A percentile compares a stretch with the other conserved stretches of the same genome.
These are phyloP conservation scores for Scaptomyza montana DNA, from an alignment of 1,140 invertebrate species.

Conservation along the genomic window DNA sequence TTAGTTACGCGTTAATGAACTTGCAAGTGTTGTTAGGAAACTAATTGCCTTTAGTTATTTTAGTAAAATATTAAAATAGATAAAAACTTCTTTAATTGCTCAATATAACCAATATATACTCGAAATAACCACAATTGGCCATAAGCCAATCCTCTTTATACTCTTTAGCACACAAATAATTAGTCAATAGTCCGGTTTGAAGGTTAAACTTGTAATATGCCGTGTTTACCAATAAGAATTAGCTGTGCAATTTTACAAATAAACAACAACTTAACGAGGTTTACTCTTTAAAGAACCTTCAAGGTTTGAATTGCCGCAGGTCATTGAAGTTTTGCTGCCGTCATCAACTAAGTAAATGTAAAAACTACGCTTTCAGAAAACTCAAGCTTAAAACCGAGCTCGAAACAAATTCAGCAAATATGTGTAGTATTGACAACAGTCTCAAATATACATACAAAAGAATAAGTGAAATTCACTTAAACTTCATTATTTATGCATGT, in stretches of 20 bases:
- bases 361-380: constrained; percentile 28
- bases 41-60: not conserved
- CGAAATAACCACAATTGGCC: not conserved
- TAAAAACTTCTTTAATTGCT: no score
- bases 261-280: constrained; percentile 28
- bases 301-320: constrained; percentile 10
- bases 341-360: constrained; percentile 17
- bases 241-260: constrained; percentile 19
- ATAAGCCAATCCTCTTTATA: not conserved
- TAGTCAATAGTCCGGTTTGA: constrained; percentile 8
- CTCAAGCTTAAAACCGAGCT: constrained; percentile 8
- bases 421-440: not conserved
- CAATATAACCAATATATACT: not conserved
- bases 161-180: not conserved
- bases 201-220: constrained; percentile 36
- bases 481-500: constrained; percentile 51
- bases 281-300: constrained; percentile 32
- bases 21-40: not conserved
- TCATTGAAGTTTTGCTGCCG: constrained; percentile 37
- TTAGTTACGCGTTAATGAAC: constrained; percentile 1
- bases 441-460: not conserved
- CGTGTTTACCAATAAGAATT: constrained; percentile 37
- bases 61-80: no score
- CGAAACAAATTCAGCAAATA: constrained; percentile 15
- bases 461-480: constrained; percentile 50